Evolutionary conservation across 2,888 invertebrate genomes (phyloP), one percentile per base, ranked within the genome.

Genomic region (Leptinotarsa rubiginosa): DNA sequence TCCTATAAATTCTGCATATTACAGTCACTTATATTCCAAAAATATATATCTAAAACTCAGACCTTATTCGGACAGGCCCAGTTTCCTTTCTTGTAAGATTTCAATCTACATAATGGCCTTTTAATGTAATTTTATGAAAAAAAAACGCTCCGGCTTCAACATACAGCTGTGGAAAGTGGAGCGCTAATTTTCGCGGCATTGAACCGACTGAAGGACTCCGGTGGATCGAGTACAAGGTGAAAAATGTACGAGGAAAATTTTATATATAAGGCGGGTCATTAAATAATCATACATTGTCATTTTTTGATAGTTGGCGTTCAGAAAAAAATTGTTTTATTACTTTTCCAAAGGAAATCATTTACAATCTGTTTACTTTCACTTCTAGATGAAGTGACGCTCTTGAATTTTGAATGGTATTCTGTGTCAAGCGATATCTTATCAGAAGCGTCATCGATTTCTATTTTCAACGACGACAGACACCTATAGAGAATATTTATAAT

Each of bases 81-180:
- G 47, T 65, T 65, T 65, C 65, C 65, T 49, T 65, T 65, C 65
- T 65, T 65, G 49, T 69, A 70, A 76, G 75, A 78, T 78, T 79
- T 69, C 73, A 78, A 79, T 79, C 79, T 79, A 76, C 79, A 76
- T 78, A 79, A 79, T 78, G 79, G 79, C 69, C 74, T 78, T 79
- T 79, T 79, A 78, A 79, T 79, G 78, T 79, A 77, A 79, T 78
- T 79, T 75, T 25, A 47, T 62, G 68, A 65, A 68, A 74, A 41
- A 31, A 41, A 79, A 79, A 81, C 77, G 47, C 47, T 12, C 10
- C 62, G 62, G 62, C 62, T 62, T 41, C 62, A 62, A 62, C 62
- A 41, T 62, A 62, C 62, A 62, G 62, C 62, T 62, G 41, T 25
- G 62, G 41, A 62, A 56, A 62, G 62, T 41, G 18, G 62, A n/a